A percentile compares a stretch with the other conserved stretches of the same genome.
phyloP scores from a whole-genome alignment of 2,113 vertebrate species.

The Anolis carolinensis region DNA sequence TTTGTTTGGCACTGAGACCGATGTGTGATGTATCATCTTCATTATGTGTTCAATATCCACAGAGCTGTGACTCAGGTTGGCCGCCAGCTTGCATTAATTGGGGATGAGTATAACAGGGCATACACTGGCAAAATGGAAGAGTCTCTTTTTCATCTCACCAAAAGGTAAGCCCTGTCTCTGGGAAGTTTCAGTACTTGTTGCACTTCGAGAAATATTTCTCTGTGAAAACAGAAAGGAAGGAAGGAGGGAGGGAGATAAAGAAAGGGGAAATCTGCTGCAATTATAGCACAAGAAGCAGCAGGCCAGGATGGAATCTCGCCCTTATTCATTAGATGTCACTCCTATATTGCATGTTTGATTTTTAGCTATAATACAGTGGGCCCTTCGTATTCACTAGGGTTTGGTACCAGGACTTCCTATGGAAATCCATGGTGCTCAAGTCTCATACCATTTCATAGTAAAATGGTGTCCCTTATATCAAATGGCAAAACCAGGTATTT shows the following conservation, averaged over 20 bases:
- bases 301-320: background rate
- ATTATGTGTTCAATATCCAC: background rate
- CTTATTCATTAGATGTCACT: background rate
- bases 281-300: background rate
- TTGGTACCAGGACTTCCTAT: too few species aligned
- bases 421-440: too few species aligned
- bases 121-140: constrained; percentile 53
- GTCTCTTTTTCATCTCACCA: constrained; percentile 58
- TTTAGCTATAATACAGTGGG: background rate
- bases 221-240: background rate
- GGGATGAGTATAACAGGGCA: constrained; percentile 81
- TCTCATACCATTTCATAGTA: too few species aligned
- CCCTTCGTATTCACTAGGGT: too few species aligned
- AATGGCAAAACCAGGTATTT: too few species aligned
- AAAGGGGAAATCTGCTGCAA: background rate
- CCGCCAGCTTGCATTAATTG: constrained; percentile 83
- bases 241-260: too few species aligned
- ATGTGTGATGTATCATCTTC: background rate
- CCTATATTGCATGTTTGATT: background rate
- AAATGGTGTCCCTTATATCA: too few species aligned
- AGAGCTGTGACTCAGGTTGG: constrained; percentile 76
- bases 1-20: background rate
- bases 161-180: constrained; percentile 33
- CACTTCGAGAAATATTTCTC: background rate
- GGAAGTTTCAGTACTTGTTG: background rate